Base-by-base conservation (phyloP, 2,888 invertebrate species). In the Cryptocephalus moraei region DNA sequence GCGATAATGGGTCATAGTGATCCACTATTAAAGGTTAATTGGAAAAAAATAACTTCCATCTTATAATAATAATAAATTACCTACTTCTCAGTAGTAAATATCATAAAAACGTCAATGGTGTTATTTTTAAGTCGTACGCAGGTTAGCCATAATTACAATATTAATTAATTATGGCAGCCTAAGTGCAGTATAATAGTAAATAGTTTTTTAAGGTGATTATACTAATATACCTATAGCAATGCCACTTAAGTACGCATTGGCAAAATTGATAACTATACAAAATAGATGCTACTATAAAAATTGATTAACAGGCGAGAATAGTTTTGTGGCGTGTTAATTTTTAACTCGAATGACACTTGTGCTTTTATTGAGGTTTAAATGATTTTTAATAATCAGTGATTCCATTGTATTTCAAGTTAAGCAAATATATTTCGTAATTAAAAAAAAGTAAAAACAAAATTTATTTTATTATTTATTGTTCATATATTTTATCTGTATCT, bases 121-220 rank as follows among this genome's bases (percentile, higher is more conserved):
- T 52, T 54, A 54, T 54, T 56, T 54, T 51, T 54, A 46, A 52
- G 48, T 47, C 48, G 44, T 49, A 52, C 53, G 53, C 50, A 55
- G 50, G 52, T 55, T 51, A 53, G 41, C 22, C 41, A 45, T 52
- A 54, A 54, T 56, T 54, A 49, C 49, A 45, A 51, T 52, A 53
- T 54, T 52, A 54, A 55, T 55, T 53, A 50, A 53, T 53, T 49
- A 52, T 47, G 45, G 47, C 39, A 52, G 51, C 48, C 42, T 46
- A 46, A 45, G 42, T 22, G 22, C 22, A 22, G 22, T 6, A 22
- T 22, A 22, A 22, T 22, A 22, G 22, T 6, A 22, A 22, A 22
- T 48, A 48, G 49, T 43, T 49, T 49, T 52, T 46, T 52, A 46
- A 48, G 40, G 43, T 43, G 47, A 49, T 49, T 49, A 45, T 49